Conservation (phyloP, 1,140 invertebrate species). For the Ips nitidus region DNA sequence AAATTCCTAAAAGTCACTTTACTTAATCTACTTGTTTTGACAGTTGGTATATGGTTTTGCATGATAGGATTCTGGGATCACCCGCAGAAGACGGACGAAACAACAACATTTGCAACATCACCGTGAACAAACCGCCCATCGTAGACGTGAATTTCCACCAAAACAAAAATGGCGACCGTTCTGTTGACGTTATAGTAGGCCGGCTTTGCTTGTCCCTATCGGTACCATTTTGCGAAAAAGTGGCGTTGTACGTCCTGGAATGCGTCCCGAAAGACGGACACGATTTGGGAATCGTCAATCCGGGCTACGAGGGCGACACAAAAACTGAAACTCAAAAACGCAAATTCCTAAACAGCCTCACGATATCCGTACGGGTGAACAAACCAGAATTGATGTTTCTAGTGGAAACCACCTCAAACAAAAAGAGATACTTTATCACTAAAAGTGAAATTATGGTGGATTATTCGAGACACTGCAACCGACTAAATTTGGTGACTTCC, state of each 20-base stretch:
- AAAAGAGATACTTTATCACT: conserved; percentile 69
- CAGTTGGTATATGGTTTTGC: not conserved
- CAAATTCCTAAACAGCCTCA: conserved; percentile 56
- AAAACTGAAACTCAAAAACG: conserved; percentile 48
- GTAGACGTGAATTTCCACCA: conserved; percentile 66
- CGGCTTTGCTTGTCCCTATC: conserved; percentile 72
- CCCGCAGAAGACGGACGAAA: conserved; percentile 59
- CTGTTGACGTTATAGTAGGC: conserved; percentile 70
- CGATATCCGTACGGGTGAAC: conserved; percentile 69
- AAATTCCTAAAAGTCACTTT: not conserved
- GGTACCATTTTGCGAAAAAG: conserved; percentile 68
- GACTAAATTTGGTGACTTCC: conserved; percentile 65
- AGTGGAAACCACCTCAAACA: conserved; percentile 66
- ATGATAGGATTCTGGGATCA: conserved; percentile 24
- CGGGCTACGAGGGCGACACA: conserved; percentile 59
- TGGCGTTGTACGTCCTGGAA: conserved; percentile 65
- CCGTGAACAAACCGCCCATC: conserved; percentile 66
- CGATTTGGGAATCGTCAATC: conserved; percentile 68
- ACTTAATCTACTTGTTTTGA: not conserved
- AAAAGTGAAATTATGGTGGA: conserved; percentile 74
- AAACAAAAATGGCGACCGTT: conserved; percentile 63
- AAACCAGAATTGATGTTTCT: conserved; percentile 80
- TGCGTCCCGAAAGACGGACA: conserved; percentile 59
- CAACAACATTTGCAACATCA: conserved; percentile 62
- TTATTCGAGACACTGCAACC: conserved; percentile 67